phyloP scores from a whole-genome alignment of 1,140 invertebrate genomes.

The Zaprionus inermis region DNA sequence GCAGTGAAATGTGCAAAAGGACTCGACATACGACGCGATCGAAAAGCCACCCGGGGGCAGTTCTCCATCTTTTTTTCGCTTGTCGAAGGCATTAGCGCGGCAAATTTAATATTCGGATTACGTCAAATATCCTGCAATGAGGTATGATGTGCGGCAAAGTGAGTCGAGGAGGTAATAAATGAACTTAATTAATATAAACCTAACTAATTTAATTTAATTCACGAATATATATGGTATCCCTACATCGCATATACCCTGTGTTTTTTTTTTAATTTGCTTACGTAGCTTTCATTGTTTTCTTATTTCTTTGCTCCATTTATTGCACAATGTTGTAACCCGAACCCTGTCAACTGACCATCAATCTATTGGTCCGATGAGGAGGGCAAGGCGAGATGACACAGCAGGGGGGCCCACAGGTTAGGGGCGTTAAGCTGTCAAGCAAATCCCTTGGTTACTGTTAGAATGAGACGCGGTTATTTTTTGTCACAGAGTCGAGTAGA shows the following conservation, averaged over 20 bases:
- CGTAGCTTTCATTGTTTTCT: constrained; percentile 3
- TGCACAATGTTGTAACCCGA: constrained; percentile 64
- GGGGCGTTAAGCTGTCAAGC: constrained; percentile 64
- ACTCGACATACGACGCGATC: constrained; percentile 13
- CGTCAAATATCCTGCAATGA: constrained; percentile 14
- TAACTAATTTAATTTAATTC: no score
- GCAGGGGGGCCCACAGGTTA: background rate
- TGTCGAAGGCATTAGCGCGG: constrained; percentile 52
- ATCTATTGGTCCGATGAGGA: constrained; percentile 59
- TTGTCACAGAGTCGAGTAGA: constrained; percentile 36
- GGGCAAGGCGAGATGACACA: background rate
- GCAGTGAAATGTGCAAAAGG: constrained; percentile 28
- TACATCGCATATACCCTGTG: background rate
- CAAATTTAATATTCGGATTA: constrained; percentile 51
- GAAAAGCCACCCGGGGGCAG: constrained; percentile 60
- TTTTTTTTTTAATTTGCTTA: background rate
- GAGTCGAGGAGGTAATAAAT: background rate
- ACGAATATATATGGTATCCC: background rate
- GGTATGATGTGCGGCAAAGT: background rate
- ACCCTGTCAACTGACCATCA: constrained; percentile 77
- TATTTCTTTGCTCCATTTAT: constrained; percentile 26
- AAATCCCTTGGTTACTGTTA: constrained; percentile 62
- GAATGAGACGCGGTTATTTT: constrained; percentile 65
- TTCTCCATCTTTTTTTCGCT: constrained; percentile 17
- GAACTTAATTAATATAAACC: no score